phyloP scores from a whole-genome alignment of 2,888 invertebrate genomes.

The Heteromurus nitidus region DNA sequence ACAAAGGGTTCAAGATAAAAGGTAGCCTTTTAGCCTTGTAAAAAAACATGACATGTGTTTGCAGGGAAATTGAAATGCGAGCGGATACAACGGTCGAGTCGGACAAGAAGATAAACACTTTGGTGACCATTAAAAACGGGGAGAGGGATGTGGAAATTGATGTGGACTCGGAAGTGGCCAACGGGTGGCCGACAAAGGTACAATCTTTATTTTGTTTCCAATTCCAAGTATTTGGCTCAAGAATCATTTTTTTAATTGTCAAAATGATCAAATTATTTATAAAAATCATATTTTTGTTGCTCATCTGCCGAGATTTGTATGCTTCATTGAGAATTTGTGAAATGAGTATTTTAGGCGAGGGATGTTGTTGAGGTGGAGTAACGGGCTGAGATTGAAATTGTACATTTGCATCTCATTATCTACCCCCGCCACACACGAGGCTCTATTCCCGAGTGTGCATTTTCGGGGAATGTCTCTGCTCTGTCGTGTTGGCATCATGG shows the following conservation, averaged over 20 bases:
- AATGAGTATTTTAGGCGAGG: too few species aligned
- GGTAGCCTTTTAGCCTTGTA: neutral
- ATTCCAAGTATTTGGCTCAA: neutral
- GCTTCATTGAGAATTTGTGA: too few species aligned
- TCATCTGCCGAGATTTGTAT: too few species aligned
- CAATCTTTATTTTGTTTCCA: neutral
- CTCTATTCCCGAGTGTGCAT: slow-evolving; percentile 44
- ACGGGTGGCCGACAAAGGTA: slow-evolving; percentile 71
- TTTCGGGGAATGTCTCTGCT: slow-evolving; percentile 30
- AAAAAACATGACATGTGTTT: neutral
- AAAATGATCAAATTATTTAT: too few species aligned
- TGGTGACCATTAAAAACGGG: slow-evolving; percentile 62
- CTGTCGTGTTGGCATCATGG: too few species aligned
- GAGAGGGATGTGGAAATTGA: slow-evolving; percentile 70
- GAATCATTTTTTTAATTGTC: neutral
- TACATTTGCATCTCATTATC: slow-evolving; percentile 63
- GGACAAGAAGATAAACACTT: slow-evolving; percentile 44
- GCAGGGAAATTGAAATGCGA: slow-evolving; percentile 66
- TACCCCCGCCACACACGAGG: too few species aligned
- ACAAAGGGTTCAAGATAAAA: too few species aligned
- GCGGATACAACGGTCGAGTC: slow-evolving; percentile 60
- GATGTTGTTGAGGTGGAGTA: neutral
- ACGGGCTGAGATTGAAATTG: slow-evolving; percentile 56
- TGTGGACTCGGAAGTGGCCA: slow-evolving; percentile 62
- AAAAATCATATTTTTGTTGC: too few species aligned